Evolutionary conservation across 2,888 invertebrate genomes (phyloP).

Genomic region (Mellilla xanthometata): DNA sequence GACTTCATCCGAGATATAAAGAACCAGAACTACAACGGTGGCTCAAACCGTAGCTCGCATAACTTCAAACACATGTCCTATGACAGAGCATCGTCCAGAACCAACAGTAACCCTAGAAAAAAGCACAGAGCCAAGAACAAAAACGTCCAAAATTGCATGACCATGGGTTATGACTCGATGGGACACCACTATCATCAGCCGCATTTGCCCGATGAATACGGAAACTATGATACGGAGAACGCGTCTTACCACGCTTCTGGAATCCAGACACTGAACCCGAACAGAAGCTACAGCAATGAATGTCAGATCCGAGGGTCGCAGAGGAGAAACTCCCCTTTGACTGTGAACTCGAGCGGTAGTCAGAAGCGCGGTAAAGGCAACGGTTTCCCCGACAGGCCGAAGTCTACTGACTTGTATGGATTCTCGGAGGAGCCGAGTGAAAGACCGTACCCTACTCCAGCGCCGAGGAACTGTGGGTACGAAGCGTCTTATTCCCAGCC

Average conservation of each 20-base stretch:
- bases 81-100: conserved; percentile 74
- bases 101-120: conserved; percentile 77
- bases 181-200: conserved; percentile 79
- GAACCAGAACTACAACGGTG: conserved; percentile 80
- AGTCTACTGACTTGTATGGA: conserved; percentile 83
- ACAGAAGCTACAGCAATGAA: conserved; percentile 73
- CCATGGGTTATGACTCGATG: conserved; percentile 82
- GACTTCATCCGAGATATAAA: conserved; percentile 77
- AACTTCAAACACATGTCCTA: conserved; percentile 81
- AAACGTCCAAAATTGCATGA: conserved; percentile 82
- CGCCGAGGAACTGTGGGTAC: conserved; percentile 72
- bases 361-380: conserved; percentile 77
- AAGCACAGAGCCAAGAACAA: conserved; percentile 77
- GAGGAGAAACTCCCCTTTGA: conserved; percentile 71
- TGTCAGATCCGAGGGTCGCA: conserved; percentile 69
- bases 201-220: conserved; percentile 75
- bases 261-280: conserved; percentile 76
- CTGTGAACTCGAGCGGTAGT: conserved; percentile 73
- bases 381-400: conserved; percentile 84
- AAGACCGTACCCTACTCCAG: conserved; percentile 74
- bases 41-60: conserved; percentile 75
- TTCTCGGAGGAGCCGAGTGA: conserved; percentile 76
- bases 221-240: conserved; percentile 74
- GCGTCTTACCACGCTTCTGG: conserved; percentile 79
- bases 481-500: conserved; percentile 81